Evolutionary conservation across 2,113 vertebrate genomes (phyloP), one percentile per base, ranked within the genome.

Genomic region (Probosciger aterrimus): DNA sequence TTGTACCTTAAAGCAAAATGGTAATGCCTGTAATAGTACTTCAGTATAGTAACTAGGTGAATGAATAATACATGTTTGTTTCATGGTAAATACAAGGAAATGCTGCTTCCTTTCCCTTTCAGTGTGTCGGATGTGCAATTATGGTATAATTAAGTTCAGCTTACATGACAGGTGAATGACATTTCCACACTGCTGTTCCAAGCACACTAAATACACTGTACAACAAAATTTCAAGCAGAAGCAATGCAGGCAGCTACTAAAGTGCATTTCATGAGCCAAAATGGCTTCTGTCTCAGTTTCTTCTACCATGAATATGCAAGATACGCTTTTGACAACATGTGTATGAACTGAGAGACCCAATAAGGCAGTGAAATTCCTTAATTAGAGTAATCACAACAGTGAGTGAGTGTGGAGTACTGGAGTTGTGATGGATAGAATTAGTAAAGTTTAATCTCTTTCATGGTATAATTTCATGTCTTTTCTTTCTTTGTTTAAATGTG

Each of bases 41-140:
- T 69, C 24, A 53, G 30, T 63, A 18, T 69, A 87, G 46, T n/a
- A 83, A 79, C 47, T 35, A 20, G 92, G 31, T 44, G 44, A 93
- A 96, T 95, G 78, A 96, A 82, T 94, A 86, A 96, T 84, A 30
- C 37, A 94, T 96, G 53, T 69, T 73, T 76, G 33, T 85, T 93
- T 82, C 75, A 59, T 74, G 75, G 52, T 57, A 94, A 85, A 63
- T 37, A 82, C 44, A 80, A 85, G 84, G 67, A 96, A 96, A 76
- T 74, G 75, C 43, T 92, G 53, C 82, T 96, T 96, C 82, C 87
- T 92, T 94, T 86, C 27, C 14, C 77, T 75, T 93, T 69, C 31
- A 3, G 24, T 53, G 41, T 77, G 55, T 93, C 27, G 13, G 82
- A 94, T 93, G 37, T 91, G 87, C 79, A 92, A 91, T 95, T 95